Percentiles rank a stretch among this genome's conserved stretches.
phyloP scores from a whole-genome alignment of 2,797 vertebrate species.

The Tarsius wallacei region DNA sequence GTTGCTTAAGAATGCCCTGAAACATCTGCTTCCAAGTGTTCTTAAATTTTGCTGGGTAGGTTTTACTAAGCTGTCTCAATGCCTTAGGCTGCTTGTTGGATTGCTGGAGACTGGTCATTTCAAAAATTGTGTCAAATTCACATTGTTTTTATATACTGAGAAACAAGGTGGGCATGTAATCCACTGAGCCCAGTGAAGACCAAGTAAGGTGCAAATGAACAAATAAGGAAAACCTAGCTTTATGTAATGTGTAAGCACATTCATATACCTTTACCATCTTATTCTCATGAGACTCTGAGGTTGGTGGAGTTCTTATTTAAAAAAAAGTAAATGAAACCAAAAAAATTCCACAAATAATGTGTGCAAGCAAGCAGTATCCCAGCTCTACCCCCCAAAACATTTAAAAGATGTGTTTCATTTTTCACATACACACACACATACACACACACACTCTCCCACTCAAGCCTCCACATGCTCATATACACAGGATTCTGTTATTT shows the following conservation, averaged over 20 bases:
- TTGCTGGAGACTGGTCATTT: not conserved
- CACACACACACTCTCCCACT: not conserved
- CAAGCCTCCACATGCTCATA: not conserved
- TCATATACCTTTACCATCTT: not conserved
- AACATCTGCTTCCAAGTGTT: not conserved
- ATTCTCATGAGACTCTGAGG: not conserved
- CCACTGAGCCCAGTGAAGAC: not conserved
- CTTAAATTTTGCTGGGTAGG: not conserved
- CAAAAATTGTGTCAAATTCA: not conserved
- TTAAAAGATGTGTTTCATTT: not conserved
- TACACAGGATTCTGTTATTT: not conserved
- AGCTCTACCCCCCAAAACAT: not conserved
- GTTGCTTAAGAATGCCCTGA: not conserved
- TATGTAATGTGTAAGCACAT: not conserved
- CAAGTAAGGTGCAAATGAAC: not conserved
- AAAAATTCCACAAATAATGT: not conserved
- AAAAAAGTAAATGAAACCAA: not conserved
- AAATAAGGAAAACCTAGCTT: not conserved
- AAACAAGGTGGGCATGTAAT: not conserved
- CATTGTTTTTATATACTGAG: not conserved
- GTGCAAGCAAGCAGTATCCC: not conserved
- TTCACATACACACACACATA: not conserved
- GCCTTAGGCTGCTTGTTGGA: not conserved
- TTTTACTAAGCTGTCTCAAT: not conserved
- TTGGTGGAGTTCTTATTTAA: not conserved